Evolutionary conservation across 2,797 vertebrate species (phyloP).

Genomic region (Micromesistius poutassou): DNA sequence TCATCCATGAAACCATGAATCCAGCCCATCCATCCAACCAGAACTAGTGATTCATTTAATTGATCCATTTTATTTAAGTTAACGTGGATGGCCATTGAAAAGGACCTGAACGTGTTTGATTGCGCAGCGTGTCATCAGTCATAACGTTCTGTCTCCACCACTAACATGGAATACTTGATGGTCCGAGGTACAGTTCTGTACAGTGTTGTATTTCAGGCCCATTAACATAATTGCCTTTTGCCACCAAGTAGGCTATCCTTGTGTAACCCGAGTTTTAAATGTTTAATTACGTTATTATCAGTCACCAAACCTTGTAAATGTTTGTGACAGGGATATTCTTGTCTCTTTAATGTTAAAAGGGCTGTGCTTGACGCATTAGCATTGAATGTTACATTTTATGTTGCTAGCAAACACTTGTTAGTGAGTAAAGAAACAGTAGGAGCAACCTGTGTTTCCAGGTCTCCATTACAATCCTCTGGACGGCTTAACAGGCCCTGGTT

Average conservation of each 20-base stretch:
- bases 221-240: slow-evolving; percentile 81
- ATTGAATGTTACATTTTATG: neutral
- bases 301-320: slow-evolving; percentile 66
- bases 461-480: slow-evolving; percentile 71
- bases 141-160: slow-evolving; percentile 51
- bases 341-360: slow-evolving; percentile 60
- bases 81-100: neutral
- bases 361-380: slow-evolving; percentile 44
- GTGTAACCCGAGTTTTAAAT: slow-evolving; percentile 70
- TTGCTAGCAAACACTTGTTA: neutral
- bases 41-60: no score
- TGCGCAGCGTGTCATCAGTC: slow-evolving; percentile 15
- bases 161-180: slow-evolving; percentile 65
- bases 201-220: slow-evolving; percentile 77
- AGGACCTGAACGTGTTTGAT: neutral
- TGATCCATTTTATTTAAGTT: no score
- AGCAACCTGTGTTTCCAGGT: slow-evolving; percentile 70
- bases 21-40: no score
- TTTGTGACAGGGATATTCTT: slow-evolving; percentile 51
- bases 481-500: slow-evolving; percentile 67
- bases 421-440: slow-evolving; percentile 3
- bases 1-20: no score
- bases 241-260: slow-evolving; percentile 73
- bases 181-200: slow-evolving; percentile 64
- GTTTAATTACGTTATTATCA: slow-evolving; percentile 77